phyloP scores from a whole-genome alignment of 2,888 invertebrate species.

The Crematogaster levior region DNA sequence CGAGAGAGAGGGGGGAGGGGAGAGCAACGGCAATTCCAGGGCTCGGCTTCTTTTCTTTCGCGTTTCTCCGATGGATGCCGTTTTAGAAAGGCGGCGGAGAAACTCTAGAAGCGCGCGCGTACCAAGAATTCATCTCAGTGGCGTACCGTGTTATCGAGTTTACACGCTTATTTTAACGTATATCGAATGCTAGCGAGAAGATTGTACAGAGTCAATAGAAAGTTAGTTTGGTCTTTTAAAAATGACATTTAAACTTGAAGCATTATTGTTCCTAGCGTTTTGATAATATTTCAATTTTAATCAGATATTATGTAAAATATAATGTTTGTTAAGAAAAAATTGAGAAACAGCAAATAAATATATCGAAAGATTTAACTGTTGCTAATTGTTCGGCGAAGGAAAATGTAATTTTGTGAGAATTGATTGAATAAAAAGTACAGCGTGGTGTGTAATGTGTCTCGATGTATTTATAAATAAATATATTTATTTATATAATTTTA shows the following conservation, averaged over 20 bases:
- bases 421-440: not conserved
- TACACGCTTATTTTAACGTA: slow-evolving; percentile 23
- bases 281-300: not conserved
- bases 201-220: not conserved
- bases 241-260: not conserved
- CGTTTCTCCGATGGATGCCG: slow-evolving; percentile 68
- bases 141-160: slow-evolving; percentile 42
- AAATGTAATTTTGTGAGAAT: not conserved
- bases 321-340: not conserved
- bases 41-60: slow-evolving; percentile 54
- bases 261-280: not conserved
- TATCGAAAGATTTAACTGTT: not conserved
- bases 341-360: not conserved
- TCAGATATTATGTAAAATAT: not conserved
- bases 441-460: no score
- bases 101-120: slow-evolving; percentile 76
- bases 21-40: slow-evolving; percentile 55
- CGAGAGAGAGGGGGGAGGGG: no score
- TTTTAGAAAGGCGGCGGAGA: slow-evolving; percentile 75
- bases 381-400: not conserved
- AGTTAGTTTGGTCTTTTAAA: not conserved
- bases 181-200: not conserved
- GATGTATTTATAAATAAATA: not conserved
- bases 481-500: slow-evolving; percentile 5
- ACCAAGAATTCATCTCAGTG: slow-evolving; percentile 59